Percentiles rank a stretch among this genome's conserved stretches.
phyloP scores from a whole-genome alignment of 1,140 invertebrate genomes.

The Callitettix versicolor region DNA sequence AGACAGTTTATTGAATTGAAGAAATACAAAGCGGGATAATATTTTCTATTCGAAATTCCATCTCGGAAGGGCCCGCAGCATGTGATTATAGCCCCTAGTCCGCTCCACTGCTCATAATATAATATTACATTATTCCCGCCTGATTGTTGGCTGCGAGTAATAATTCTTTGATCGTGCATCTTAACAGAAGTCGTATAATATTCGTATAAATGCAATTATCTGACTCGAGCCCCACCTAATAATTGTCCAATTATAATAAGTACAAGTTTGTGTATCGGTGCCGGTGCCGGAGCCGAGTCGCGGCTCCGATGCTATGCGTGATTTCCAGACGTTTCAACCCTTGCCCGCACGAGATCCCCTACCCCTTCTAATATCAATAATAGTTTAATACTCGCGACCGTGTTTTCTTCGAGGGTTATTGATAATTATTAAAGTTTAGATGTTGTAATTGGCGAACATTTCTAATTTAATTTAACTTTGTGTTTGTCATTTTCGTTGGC shows the following conservation, averaged over 20 bases:
- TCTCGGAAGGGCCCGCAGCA: not conserved
- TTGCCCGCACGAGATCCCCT: too few species aligned
- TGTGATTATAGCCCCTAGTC: not conserved
- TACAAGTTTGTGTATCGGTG: conserved; percentile 1
- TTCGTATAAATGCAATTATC: conserved; percentile 17
- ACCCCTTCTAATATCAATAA: too few species aligned
- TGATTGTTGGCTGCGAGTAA: conserved; percentile 1
- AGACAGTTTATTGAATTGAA: conserved; percentile 14
- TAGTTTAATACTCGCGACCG: too few species aligned
- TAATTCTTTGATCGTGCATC: conserved; percentile 8
- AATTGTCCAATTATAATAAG: conserved; percentile 15
- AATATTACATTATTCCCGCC: not conserved
- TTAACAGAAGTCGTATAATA: conserved; percentile 15
- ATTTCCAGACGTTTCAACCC: too few species aligned
- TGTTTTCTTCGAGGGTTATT: too few species aligned
- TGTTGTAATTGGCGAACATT: too few species aligned
- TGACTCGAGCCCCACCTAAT: conserved; percentile 5
- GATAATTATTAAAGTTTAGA: too few species aligned
- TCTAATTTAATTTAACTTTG: too few species aligned
- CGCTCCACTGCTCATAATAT: conserved; percentile 1
- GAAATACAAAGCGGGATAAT: conserved; percentile 7
- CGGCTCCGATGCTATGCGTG: too few species aligned
- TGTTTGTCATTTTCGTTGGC: too few species aligned
- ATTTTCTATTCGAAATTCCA: conserved; percentile 7
- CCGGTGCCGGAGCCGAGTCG: too few species aligned